Evolutionary conservation across 2,888 invertebrate species (phyloP).

Genomic region (Heteromurus nitidus): DNA sequence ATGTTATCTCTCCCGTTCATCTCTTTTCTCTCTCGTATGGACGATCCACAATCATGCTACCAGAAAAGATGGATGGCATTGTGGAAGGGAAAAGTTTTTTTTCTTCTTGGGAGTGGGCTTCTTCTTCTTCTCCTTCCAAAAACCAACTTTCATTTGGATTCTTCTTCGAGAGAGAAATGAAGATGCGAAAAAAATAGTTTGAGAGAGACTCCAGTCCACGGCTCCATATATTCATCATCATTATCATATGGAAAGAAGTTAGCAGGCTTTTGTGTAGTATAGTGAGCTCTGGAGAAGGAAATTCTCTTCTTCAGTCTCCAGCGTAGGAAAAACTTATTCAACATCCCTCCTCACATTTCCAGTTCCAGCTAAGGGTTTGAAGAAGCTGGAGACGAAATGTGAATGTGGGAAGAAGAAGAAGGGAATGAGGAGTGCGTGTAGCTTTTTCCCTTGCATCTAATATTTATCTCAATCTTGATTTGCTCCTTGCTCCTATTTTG

Average conservation of each 20-base stretch:
- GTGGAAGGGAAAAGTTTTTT: constrained; percentile 36
- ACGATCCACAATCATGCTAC: constrained; percentile 14
- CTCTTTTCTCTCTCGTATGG: constrained; percentile 8
- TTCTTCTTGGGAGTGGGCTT: constrained; percentile 59
- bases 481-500: constrained; percentile 44
- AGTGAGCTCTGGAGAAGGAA: too few species aligned
- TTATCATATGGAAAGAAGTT: background rate
- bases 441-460: constrained; percentile 21
- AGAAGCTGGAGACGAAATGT: too few species aligned
- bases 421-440: too few species aligned
- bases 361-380: too few species aligned
- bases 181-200: too few species aligned
- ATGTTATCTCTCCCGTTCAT: constrained; percentile 46
- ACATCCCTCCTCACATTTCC: background rate
- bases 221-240: background rate
- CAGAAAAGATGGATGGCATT: constrained; percentile 51
- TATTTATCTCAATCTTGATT: constrained; percentile 62
- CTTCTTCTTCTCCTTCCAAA: background rate
- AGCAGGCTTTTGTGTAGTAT: too few species aligned
- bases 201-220: background rate
- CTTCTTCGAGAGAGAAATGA: too few species aligned
- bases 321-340: too few species aligned
- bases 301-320: too few species aligned
- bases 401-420: too few species aligned
- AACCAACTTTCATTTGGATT: background rate